Evolutionary conservation across 1,140 invertebrate species (phyloP), one percentile per base, ranked within the genome.

Genomic region (Hirudo medicinalis): DNA sequence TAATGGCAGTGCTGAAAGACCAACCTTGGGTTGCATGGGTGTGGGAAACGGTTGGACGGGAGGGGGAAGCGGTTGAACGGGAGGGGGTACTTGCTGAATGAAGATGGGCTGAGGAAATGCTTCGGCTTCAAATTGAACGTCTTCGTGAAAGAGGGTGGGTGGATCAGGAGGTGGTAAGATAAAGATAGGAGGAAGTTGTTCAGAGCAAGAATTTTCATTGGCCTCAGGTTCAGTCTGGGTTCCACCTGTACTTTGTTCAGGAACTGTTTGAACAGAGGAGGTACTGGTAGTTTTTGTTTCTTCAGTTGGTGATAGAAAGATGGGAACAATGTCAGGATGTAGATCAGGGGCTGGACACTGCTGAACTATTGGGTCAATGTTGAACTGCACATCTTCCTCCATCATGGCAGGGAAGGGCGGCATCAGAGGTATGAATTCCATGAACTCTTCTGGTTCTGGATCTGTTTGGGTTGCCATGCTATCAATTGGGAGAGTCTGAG

Each of bases 211-310:
- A 19, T 32, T 63, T 63, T 32, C 29, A 1, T 63, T n/a, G 57
- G 57, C 29, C 19, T 22, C 22, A 0, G 29, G 57, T 63, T 63
- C 57, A 1, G 57, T 63, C 57, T 63, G 57, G 11, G 55, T 60
- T n/a, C 55, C 55, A 60, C 55, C 55, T 60, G 55, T 60, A 8
- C n/a, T 22, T 60, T 60, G 55, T 15, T 60, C 55, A 4, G 55
- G 55, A 60, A 60, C 55, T 4, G 55, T 60, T 60, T 60, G 55
- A 60, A 60, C 55, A 15, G 55, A 60, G 20, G 55, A 60, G 20
- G 55, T 22, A 8, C n/a, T 22, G 20, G 55, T 60, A 22, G 55
- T 6, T 15, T 60, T 60, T 15, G 55, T n/a, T 60, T 60, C 55
- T 15, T n/a, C n/a, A 60, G n/a, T 22, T 60, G 55, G 55, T 22